Evolutionary conservation across 2,113 vertebrate genomes (phyloP).

Genomic region (Podarcis raffonei): DNA sequence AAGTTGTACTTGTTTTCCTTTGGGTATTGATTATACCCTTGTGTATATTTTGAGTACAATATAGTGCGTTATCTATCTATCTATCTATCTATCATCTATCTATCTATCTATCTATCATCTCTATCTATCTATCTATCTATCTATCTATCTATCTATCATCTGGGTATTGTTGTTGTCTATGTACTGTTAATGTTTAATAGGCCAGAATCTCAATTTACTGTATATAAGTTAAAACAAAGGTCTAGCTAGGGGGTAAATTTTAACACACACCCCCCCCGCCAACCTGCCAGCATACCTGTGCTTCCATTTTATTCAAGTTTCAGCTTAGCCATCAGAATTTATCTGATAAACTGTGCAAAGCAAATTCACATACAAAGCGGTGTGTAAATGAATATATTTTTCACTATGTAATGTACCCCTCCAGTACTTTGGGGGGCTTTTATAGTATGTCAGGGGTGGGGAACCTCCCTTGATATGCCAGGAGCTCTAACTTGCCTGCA

Average conservation of each 20-base stretch:
- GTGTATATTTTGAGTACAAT: no score
- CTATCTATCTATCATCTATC: no score
- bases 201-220: background rate
- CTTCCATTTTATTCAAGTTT: background rate
- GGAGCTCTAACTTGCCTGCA: no score
- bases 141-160: no score
- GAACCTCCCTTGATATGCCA: no score
- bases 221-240: background rate
- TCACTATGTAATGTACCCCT: background rate
- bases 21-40: no score
- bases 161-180: no score
- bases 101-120: no score
- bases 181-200: background rate
- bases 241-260: background rate
- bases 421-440: background rate
- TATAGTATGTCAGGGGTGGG: background rate
- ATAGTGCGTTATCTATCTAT: no score
- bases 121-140: no score
- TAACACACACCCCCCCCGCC: accelerated
- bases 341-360: background rate
- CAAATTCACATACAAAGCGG: background rate
- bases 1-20: no score
- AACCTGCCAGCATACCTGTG: background rate
- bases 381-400: background rate
- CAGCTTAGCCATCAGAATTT: background rate